Conservation (phyloP, 2,113 vertebrate species). For the Aegotheles bennettii region DNA sequence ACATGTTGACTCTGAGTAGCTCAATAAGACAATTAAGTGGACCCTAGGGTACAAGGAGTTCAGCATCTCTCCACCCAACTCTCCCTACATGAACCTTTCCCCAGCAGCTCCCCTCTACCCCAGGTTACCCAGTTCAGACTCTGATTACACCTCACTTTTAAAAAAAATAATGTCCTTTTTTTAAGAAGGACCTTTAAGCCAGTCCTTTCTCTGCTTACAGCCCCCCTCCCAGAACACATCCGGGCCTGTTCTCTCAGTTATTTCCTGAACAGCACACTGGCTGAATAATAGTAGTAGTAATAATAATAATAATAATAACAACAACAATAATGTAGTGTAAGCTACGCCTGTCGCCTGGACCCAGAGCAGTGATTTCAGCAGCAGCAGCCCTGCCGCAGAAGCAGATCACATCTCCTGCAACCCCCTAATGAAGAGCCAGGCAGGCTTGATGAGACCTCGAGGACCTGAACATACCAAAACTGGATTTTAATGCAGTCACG, state of each 20-base stretch:
- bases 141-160: background rate
- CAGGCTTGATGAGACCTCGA: background rate
- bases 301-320: rapidly evolving
- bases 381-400: background rate
- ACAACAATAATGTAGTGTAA: background rate
- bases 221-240: background rate
- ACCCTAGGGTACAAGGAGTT: background rate
- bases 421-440: background rate
- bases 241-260: background rate
- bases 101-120: background rate
- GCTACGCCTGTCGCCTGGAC: rapidly evolving
- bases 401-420: background rate
- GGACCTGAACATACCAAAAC: background rate
- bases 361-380: background rate
- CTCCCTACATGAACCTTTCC: background rate
- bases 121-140: background rate
- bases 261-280: background rate
- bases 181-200: background rate
- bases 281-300: too few species aligned
- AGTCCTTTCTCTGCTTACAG: background rate
- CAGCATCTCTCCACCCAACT: background rate
- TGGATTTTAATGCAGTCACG: background rate
- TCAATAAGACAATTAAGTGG: background rate
- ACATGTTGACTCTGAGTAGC: background rate
- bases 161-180: background rate